Conservation (phyloP, 2,888 invertebrate genomes). For the Andrena praecox region DNA sequence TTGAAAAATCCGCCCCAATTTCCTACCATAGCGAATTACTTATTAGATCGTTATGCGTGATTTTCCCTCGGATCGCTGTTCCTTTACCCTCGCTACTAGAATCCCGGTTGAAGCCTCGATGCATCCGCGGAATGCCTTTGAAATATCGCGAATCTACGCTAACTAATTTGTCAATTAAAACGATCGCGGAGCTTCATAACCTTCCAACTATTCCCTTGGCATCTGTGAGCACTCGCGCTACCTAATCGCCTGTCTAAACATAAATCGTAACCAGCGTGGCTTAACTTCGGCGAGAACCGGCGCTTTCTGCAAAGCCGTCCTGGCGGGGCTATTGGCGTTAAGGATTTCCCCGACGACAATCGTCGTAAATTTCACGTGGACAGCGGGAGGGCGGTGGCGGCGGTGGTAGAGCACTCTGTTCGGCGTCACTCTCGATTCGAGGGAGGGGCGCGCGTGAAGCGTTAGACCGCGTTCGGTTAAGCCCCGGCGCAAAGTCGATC, state of each 20-base stretch:
- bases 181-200: not conserved
- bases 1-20: conserved; percentile 34
- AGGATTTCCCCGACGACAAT: conserved; percentile 32
- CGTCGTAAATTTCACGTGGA: conserved; percentile 38
- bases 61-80: not conserved
- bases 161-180: not conserved
- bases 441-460: conserved; percentile 1
- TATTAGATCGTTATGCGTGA: not conserved
- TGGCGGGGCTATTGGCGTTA: conserved; percentile 15
- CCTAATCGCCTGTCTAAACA: conserved; percentile 5
- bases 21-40: not conserved
- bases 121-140: conserved; percentile 4
- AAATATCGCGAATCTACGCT: conserved; percentile 13
- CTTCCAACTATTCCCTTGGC: not conserved
- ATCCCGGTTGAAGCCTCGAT: not conserved
- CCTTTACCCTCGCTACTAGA: conserved; percentile 9
- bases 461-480: conserved; percentile 36
- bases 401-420: conserved; percentile 13
- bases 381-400: conserved; percentile 2
- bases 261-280: not conserved
- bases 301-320: conserved; percentile 8
- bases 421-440: conserved; percentile 26
- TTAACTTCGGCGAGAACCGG: conserved; percentile 23
- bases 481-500: conserved; percentile 43
- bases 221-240: not conserved